A percentile compares a stretch with the other conserved stretches of the same genome.
These are phyloP conservation scores for Amphiprion clarkii DNA, from an alignment of 2,797 vertebrate species.

Conservation along the genomic window DNA sequence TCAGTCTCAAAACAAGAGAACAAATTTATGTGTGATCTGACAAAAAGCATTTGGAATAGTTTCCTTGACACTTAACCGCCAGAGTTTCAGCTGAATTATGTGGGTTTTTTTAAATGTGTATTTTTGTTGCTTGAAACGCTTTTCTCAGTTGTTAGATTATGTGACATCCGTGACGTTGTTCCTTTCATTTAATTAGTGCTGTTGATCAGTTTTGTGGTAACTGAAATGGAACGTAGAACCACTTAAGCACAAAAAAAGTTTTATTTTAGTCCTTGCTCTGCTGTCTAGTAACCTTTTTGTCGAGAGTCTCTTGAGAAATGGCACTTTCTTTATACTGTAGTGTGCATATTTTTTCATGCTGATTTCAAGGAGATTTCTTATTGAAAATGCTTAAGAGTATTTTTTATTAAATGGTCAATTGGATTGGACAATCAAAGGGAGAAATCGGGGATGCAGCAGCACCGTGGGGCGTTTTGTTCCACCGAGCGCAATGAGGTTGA, in stretches of 20 bases:
- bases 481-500: constrained; percentile 42
- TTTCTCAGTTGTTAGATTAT: background rate
- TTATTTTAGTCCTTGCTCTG: background rate
- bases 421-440: constrained; percentile 61
- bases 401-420: constrained; percentile 51
- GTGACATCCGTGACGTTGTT: background rate
- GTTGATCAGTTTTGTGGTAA: constrained; percentile 27
- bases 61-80: constrained; percentile 5
- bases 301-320: constrained; percentile 3
- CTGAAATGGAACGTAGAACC: constrained; percentile 4
- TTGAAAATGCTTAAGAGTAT: constrained; percentile 14
- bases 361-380: constrained; percentile 27
- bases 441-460: constrained; percentile 52
- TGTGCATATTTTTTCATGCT: constrained; percentile 11
- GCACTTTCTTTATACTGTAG: background rate
- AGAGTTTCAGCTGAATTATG: background rate
- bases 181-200: background rate
- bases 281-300: constrained; percentile 9
- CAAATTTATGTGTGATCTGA: constrained; percentile 5
- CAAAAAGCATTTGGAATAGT: background rate
- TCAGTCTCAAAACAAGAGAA: background rate
- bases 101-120: background rate
- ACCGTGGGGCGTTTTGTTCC: constrained; percentile 54
- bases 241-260: too few species aligned
- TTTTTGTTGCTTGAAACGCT: background rate